Conservation (phyloP, 2,113 vertebrate species). For the Sander vitreus region DNA sequence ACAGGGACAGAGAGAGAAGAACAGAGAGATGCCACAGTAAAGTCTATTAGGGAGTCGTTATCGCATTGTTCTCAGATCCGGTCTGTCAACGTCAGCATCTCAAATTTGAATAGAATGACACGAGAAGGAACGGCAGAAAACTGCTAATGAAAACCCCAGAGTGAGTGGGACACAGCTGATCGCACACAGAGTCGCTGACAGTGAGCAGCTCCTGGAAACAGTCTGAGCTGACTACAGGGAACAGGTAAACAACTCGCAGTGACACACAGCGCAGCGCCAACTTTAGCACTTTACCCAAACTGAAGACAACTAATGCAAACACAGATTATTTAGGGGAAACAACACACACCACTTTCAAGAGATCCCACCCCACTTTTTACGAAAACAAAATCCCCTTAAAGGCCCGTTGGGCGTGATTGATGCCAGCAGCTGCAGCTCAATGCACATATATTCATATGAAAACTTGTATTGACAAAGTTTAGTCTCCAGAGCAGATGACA, state of each 20-base stretch:
- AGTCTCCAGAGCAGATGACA: not conserved
- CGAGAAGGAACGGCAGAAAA: constrained; percentile 31
- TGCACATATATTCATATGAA: not conserved
- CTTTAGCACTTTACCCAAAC: constrained; percentile 55
- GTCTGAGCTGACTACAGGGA: constrained; percentile 50
- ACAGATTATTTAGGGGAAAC: constrained; percentile 23
- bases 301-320: constrained; percentile 56
- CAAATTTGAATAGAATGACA: constrained; percentile 57
- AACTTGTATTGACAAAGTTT: not conserved
- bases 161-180: constrained; percentile 59
- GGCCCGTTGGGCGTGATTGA: not conserved
- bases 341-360: constrained; percentile 15
- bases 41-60: constrained; percentile 68
- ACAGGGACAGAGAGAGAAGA: constrained; percentile 60
- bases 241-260: constrained; percentile 64
- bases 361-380: constrained; percentile 3
- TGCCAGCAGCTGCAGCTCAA: constrained; percentile 24
- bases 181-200: constrained; percentile 19
- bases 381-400: constrained; percentile 37
- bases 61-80: constrained; percentile 62
- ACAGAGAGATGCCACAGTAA: constrained; percentile 35
- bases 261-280: constrained; percentile 28
- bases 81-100: constrained; percentile 66
- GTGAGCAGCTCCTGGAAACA: constrained; percentile 53
- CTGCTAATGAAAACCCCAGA: constrained; percentile 70